A percentile compares a stretch with the other conserved stretches of the same genome.
These are phyloP conservation scores for Trochalopteron elliotii DNA, from an alignment of 2,113 vertebrate species.

Conservation along the genomic window DNA sequence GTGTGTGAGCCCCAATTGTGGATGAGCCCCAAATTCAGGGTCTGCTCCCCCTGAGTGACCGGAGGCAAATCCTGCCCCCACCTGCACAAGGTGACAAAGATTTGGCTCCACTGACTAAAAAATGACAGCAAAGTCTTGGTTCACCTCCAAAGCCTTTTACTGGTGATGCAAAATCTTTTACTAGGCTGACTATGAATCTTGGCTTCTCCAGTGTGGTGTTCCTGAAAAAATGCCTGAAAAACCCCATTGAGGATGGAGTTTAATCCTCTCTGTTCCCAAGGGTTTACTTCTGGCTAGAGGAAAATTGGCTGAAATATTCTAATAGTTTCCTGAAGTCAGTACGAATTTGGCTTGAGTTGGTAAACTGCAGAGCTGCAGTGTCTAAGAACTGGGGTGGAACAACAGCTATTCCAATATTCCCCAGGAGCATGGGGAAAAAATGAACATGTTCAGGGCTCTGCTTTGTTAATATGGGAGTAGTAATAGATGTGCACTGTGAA, in stretches of 20 bases:
- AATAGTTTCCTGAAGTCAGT: constrained; percentile 37
- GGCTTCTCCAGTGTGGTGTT: not conserved
- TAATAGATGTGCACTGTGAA: constrained; percentile 27
- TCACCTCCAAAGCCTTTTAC: not conserved
- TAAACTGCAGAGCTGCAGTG: not conserved
- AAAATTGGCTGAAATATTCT: not conserved
- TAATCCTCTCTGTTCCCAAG: not conserved
- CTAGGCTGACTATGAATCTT: not conserved
- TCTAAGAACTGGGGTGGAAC: not conserved
- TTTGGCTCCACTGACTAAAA: not conserved
- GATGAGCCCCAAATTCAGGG: not conserved
- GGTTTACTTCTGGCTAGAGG: not conserved
- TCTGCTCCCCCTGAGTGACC: not conserved
- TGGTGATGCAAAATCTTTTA: not conserved
- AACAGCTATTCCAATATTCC: constrained; percentile 4
- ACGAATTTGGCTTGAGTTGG: not conserved
- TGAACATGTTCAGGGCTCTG: constrained; percentile 20
- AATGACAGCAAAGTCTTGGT: not conserved
- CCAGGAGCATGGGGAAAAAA: constrained; percentile 14
- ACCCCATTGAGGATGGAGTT: not conserved
- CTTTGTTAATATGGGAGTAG: constrained; percentile 51
- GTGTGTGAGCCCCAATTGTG: not conserved
- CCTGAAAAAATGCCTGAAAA: not conserved
- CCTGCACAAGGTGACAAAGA: not conserved
- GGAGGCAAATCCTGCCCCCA: not conserved